Evolutionary conservation across 1,140 invertebrate species (phyloP).

Genomic region (Magallana angulata): DNA sequence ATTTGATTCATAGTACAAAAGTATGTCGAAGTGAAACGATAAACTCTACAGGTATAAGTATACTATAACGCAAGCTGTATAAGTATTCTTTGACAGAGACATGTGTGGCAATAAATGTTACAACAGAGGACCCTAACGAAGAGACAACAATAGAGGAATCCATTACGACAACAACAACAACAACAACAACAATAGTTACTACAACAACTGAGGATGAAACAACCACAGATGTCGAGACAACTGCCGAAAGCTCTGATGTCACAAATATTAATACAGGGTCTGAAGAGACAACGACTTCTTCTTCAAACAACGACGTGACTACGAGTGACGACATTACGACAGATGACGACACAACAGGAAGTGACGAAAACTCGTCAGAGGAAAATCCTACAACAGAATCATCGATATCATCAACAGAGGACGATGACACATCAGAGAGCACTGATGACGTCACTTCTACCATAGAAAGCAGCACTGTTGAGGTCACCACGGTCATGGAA

Average conservation of each 20-base stretch:
- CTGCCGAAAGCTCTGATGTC: neutral
- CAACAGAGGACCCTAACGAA: neutral
- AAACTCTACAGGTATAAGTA: too few species aligned
- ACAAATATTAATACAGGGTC: neutral
- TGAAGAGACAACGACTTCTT: neutral
- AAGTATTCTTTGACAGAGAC: neutral
- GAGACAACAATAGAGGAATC: neutral
- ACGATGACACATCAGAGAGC: neutral
- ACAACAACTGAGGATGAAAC: slow-evolving; percentile 1
- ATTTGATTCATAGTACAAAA: too few species aligned
- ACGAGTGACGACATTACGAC: neutral
- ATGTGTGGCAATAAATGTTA: neutral
- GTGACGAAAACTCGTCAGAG: neutral
- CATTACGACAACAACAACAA: neutral
- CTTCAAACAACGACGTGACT: neutral
- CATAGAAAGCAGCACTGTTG: neutral
- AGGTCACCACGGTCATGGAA: neutral
- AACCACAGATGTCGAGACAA: neutral
- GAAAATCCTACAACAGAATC: neutral
- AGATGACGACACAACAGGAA: neutral
- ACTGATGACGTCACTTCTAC: neutral
- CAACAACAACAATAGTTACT: neutral
- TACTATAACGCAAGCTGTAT: too few species aligned
- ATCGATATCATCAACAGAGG: neutral
- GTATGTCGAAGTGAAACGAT: too few species aligned